A percentile compares a stretch with the other conserved stretches of the same genome.
These are phyloP conservation scores for Endomychus coccineus DNA, from an alignment of 2,888 invertebrate genomes.

Conservation along the genomic window DNA sequence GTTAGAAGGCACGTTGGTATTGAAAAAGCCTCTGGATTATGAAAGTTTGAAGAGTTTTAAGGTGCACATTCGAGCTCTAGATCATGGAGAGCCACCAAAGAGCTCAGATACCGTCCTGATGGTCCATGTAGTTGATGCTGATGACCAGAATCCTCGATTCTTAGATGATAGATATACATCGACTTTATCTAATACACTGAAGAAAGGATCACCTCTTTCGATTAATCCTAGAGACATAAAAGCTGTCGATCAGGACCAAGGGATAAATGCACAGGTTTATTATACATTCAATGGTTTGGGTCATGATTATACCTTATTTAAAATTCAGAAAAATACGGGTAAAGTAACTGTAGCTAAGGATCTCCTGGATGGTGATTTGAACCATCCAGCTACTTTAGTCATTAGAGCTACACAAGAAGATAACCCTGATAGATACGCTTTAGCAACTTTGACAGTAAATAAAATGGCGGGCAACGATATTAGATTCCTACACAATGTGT, in stretches of 20 bases:
- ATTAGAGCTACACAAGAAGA: constrained; percentile 68
- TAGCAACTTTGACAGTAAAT: constrained; percentile 70
- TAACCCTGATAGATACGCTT: constrained; percentile 80
- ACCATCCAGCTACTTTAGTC: constrained; percentile 69
- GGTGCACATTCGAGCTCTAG: constrained; percentile 65
- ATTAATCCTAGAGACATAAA: constrained; percentile 66
- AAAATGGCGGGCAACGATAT: constrained; percentile 40
- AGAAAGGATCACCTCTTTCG: constrained; percentile 56
- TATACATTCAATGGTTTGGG: constrained; percentile 60
- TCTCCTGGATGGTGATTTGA: constrained; percentile 54
- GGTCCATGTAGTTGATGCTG: constrained; percentile 79
- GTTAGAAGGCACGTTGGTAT: constrained; percentile 73
- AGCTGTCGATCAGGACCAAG: constrained; percentile 74
- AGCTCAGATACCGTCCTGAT: constrained; percentile 66
- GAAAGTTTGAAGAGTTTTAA: constrained; percentile 73
- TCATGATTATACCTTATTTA: constrained; percentile 56
- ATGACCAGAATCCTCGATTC: constrained; percentile 86
- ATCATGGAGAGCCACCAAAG: constrained; percentile 75
- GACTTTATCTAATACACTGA: constrained; percentile 55
- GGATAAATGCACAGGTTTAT: constrained; percentile 66
- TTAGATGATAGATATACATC: constrained; percentile 61
- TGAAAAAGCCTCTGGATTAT: constrained; percentile 75
- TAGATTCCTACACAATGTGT: constrained; percentile 65
- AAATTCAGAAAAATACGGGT: constrained; percentile 58
- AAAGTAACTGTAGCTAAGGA: constrained; percentile 51